These are phyloP conservation scores for Gila orcuttii DNA, from an alignment of 2,113 vertebrate genomes.

Conservation along the genomic window DNA sequence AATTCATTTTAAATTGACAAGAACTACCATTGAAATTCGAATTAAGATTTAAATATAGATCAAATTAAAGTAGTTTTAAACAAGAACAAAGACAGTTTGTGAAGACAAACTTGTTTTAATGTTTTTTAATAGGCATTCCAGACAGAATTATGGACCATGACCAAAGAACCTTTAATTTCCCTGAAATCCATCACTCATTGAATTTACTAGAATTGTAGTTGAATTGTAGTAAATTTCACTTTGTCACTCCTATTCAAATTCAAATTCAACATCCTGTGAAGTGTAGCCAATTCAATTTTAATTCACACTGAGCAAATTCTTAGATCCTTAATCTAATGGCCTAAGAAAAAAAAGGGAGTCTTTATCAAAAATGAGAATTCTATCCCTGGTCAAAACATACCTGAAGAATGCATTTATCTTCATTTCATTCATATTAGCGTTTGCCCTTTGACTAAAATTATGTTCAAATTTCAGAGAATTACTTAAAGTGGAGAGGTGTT, in stretches of 20 bases:
- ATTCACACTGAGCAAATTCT: neutral
- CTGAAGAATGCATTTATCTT: neutral
- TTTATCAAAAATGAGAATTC: neutral
- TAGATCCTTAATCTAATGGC: neutral
- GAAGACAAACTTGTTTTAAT: neutral
- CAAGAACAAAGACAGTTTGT: neutral
- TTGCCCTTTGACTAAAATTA: neutral
- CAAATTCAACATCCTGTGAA: neutral
- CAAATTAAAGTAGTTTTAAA: neutral
- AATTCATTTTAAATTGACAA: neutral
- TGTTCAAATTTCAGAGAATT: neutral
- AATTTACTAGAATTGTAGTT: neutral
- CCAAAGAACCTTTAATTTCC: neutral
- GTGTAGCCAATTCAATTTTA: neutral
- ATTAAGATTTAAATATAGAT: neutral
- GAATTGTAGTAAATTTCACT: neutral
- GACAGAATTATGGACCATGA: neutral
- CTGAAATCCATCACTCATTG: neutral
- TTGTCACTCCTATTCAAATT: neutral
- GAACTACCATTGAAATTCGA: neutral
- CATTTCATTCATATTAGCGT: neutral
- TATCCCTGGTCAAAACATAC: neutral
- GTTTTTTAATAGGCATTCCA: neutral
- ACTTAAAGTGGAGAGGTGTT: constrained; percentile 25
- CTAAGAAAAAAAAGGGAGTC: neutral